Evolutionary conservation across 2,113 vertebrate genomes (phyloP).

Genomic region (Psittacus erithacus): DNA sequence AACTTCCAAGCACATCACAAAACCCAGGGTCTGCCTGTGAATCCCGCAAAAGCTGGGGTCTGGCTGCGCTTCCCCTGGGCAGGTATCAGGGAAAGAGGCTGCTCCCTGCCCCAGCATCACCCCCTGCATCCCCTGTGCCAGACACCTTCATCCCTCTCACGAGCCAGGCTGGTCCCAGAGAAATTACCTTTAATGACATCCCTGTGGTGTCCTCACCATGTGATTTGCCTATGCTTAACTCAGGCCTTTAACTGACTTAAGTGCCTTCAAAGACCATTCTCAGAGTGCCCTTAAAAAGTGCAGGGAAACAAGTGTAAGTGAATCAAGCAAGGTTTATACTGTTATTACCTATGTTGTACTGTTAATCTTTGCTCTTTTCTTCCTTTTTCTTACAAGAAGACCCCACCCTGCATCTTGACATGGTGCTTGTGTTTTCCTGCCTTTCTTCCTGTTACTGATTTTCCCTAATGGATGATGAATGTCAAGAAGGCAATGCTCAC

Average conservation of each 20-base stretch:
- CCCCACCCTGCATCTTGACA: background rate
- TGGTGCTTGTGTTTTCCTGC: background rate
- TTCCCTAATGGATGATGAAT: background rate
- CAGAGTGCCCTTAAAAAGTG: background rate
- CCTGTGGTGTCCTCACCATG: fast-evolving
- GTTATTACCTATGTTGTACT: background rate
- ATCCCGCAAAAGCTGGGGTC: background rate
- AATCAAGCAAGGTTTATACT: background rate
- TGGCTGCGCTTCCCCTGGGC: fast-evolving
- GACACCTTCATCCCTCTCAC: fast-evolving
- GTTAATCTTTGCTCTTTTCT: background rate
- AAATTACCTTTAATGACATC: background rate
- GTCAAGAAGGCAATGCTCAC: background rate
- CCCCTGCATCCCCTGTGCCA: fast-evolving
- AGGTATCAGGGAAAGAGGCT: background rate
- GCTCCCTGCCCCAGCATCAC: background rate
- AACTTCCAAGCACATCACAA: background rate
- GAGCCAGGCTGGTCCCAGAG: background rate
- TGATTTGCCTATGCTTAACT: background rate
- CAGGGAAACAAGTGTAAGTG: background rate
- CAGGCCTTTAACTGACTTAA: background rate
- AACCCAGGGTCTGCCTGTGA: background rate
- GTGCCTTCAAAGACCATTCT: background rate
- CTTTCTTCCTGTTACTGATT: background rate
- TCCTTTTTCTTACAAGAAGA: background rate